Percentiles rank a stretch among this genome's conserved stretches.
Evolutionary conservation across 2,797 vertebrate species (phyloP).

Genomic region (Austrolebias charrua): DNA sequence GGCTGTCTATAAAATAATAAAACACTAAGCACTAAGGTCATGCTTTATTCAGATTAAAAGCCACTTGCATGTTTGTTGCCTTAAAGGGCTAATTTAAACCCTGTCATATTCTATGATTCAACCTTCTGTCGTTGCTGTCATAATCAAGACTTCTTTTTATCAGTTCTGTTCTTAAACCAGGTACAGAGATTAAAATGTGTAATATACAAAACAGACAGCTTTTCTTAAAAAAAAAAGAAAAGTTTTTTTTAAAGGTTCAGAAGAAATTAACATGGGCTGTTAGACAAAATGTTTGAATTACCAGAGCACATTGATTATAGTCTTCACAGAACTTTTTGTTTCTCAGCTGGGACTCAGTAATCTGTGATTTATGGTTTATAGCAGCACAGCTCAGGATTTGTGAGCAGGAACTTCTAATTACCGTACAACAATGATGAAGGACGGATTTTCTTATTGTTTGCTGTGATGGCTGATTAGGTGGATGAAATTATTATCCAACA

Average conservation of each 20-base stretch:
- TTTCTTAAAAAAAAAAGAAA: neutral
- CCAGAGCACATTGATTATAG: constrained; percentile 8
- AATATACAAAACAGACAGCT: neutral
- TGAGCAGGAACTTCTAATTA: constrained; percentile 47
- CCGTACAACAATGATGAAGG: constrained; percentile 32
- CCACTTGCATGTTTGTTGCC: constrained; percentile 51
- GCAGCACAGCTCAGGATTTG: constrained; percentile 34
- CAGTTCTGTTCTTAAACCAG: constrained; percentile 8
- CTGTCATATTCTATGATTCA: constrained; percentile 29
- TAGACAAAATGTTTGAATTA: constrained; percentile 26
- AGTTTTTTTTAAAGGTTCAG: constrained; percentile 3
- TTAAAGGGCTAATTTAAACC: constrained; percentile 61
- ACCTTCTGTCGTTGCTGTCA: constrained; percentile 8
- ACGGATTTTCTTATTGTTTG: constrained; percentile 51
- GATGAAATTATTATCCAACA: constrained; percentile 52
- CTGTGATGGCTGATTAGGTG: constrained; percentile 53
- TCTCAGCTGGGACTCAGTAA: constrained; percentile 21
- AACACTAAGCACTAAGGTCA: constrained; percentile 60
- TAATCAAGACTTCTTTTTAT: constrained; percentile 7
- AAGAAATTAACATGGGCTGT: constrained; percentile 20
- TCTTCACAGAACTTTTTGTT: constrained; percentile 17
- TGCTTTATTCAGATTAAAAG: constrained; percentile 77
- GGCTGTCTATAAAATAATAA: constrained; percentile 74
- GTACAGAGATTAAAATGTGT: constrained; percentile 20
- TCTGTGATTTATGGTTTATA: constrained; percentile 35